These are phyloP conservation scores for Caenorhabditis sp. DNA, from an alignment of 2,888 invertebrate genomes.

Conservation along the genomic window DNA sequence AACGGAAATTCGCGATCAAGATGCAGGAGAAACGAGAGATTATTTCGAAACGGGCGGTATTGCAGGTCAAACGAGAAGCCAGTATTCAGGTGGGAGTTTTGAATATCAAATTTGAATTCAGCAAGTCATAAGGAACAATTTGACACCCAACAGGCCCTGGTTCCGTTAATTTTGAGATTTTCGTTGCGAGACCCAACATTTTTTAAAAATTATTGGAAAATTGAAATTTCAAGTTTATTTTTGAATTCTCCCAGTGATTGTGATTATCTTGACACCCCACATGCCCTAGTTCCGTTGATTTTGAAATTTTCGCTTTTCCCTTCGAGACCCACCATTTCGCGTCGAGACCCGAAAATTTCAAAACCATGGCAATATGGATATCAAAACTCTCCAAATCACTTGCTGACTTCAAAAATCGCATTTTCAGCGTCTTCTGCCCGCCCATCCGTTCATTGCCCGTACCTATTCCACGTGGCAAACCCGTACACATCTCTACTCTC, in stretches of 20 bases:
- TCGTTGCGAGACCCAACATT: too few relatives aligned
- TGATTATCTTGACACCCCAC: too few relatives aligned
- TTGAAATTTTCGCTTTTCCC: too few relatives aligned
- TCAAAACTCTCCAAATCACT: not conserved
- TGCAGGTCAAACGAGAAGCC: slow-evolving; percentile 70
- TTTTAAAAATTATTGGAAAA: too few relatives aligned
- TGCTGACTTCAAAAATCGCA: not conserved
- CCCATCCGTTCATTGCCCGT: slow-evolving; percentile 75
- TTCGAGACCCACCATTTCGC: too few relatives aligned
- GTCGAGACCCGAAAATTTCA: not conserved
- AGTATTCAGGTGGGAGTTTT: slow-evolving; percentile 51
- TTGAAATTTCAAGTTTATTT: too few relatives aligned
- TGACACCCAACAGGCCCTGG: too few relatives aligned
- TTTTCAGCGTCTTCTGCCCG: slow-evolving; percentile 71
- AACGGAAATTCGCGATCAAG: slow-evolving; percentile 90
- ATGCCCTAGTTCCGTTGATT: too few relatives aligned
- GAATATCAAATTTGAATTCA: too few relatives aligned
- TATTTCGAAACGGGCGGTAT: slow-evolving; percentile 53
- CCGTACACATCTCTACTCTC: slow-evolving; percentile 71
- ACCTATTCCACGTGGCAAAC: slow-evolving; percentile 81
- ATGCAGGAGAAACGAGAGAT: slow-evolving; percentile 64
- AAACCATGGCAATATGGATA: not conserved
- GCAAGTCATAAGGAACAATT: too few relatives aligned
- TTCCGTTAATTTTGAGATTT: too few relatives aligned
- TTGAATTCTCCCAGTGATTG: too few relatives aligned